Base-by-base conservation (phyloP, 1,140 invertebrate species). In the Proctacanthus coquilletti region DNA sequence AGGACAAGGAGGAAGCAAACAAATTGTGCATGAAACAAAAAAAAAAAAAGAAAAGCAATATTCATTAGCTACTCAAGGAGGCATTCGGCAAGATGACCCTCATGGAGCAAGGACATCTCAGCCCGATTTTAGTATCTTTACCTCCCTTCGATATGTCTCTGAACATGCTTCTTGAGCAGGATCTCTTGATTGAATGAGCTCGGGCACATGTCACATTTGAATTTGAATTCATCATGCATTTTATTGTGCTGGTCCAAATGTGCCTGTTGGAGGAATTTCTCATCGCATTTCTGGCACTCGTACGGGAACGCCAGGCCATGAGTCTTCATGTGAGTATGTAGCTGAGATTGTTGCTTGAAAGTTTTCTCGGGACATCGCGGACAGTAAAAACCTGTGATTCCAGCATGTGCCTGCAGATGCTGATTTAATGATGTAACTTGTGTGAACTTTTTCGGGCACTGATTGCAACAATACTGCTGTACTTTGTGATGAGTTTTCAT, bases 401-500 rank as follows among this genome's bases (percentile, higher is more conserved):
- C 57, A 30, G 53, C 54, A 44, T 60, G 57, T 10, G 55, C 53
- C 38, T 58, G 56, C 39, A 60, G 39, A 43, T 60, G 57, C 32
- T 60, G 57, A 44, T 60, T 60, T n/a, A 60, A 42, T 18, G 56
- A 60, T 38, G 57, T 60, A 38, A 60, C 57, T 44, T 60, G 56
- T 1, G 56, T 60, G 40, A 60, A 60, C 37, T 60, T 60, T 31
- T 57, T 54, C 38, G 53, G 53, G 45, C 57, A 60, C 19, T 60
- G 55, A 37, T 58, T 60, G 45, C 57, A 60, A 34, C 53, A 58
- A 30, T 60, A 60, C 34, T 60, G 57, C 19, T 60, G 57, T 34
- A 60, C 57, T 47, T 60, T 60, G 19, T 60, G 57, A 35, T 60
- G 57, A 13, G 57, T 58, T 43, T 60, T 60, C 57, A 60, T 60